phyloP scores from a whole-genome alignment of 2,888 invertebrate species.

The Watsonalla binaria region DNA sequence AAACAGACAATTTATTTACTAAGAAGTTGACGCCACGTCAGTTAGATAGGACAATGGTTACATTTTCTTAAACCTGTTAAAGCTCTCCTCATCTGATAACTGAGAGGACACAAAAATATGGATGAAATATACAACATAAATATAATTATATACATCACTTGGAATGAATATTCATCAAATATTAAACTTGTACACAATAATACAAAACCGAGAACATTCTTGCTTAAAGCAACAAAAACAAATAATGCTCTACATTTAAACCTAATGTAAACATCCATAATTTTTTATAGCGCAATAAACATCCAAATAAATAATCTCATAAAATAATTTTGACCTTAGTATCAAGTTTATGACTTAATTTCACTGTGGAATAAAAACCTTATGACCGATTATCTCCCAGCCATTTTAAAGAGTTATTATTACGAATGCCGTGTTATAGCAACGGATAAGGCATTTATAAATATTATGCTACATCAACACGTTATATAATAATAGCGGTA shows the following conservation, averaged over 20 bases:
- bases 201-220: too few species aligned
- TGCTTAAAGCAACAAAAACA: too few species aligned
- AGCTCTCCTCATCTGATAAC: too few species aligned
- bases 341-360: background rate
- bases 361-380: background rate
- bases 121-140: too few species aligned
- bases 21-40: too few species aligned
- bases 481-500: constrained; percentile 10
- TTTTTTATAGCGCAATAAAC: background rate
- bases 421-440: background rate
- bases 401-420: background rate
- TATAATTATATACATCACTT: background rate
- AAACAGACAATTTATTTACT: too few species aligned
- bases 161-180: background rate
- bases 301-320: constrained; percentile 1
- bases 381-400: background rate
- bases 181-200: too few species aligned
- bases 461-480: constrained; percentile 2
- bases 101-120: too few species aligned
- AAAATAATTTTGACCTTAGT: background rate
- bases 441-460: background rate
- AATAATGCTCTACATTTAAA: too few species aligned
- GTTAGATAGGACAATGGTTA: too few species aligned
- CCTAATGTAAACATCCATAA: background rate
- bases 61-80: too few species aligned